Base-by-base conservation (phyloP, 2,888 invertebrate genomes). In the Hyles lineata region DNA sequence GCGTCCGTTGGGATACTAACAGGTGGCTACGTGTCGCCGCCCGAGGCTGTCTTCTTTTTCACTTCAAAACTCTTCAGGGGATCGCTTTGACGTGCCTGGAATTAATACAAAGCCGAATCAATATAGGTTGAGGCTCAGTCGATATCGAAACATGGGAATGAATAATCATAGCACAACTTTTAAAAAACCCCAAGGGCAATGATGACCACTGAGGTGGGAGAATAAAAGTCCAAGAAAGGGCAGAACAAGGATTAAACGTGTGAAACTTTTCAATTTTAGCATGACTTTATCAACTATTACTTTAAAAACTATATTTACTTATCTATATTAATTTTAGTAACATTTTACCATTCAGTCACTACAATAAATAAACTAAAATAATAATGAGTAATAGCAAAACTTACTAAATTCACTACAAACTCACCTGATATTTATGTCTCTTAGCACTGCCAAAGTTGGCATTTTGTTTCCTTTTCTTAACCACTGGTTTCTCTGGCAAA, bases 21-120 rank as follows among this genome's bases (percentile, higher is more conserved):
- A 89, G 79, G 73, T 52, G 76, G 87, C 88, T 92, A 93, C 71
- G 91, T 87, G 80, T 89, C 91, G 73, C 76, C 85, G 4, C 83
- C 73, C 21, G 84, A 74, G 0, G 85, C 50, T 2, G 80, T 92
- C 80, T 95, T 96, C 78, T 93, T 94, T 77, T 95, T 95, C 82
- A 96, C 95, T 80, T 96, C 94, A 90, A 97, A 96, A 83, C 96
- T 96, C 77, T 95, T 92, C 74, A 97, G 89, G 0, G 97, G 97
- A 88, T 97, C 96, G 73, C 92, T 96, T 83, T 96, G 96, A 63
- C 96, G 95, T 17, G 96, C 96, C 96, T 97, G 91, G 11, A 76
- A 79, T 70, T n/a, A 74, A 78, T 35, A 70, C 8, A 61, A 50
- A 19, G 17, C 32, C 43, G 29, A 25, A 35, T 35, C 43, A 55